A percentile compares a stretch with the other conserved stretches of the same genome.
These are phyloP conservation scores for Patella ulyssiponensis DNA, from an alignment of 2,888 invertebrate species.

Conservation along the genomic window DNA sequence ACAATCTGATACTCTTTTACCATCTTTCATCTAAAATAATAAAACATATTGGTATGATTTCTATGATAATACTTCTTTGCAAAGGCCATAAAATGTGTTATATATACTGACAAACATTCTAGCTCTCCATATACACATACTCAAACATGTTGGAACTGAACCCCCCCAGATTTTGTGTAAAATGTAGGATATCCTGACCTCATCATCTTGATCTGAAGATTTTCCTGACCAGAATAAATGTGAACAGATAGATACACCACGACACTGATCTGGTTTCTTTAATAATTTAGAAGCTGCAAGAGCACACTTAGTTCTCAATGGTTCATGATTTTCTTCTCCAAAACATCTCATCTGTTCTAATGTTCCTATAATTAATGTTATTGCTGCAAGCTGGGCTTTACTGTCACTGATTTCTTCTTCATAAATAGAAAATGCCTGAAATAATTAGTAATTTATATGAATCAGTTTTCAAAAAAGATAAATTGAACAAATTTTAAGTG, in stretches of 20 bases:
- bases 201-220: constrained; percentile 47
- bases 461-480: too few species aligned
- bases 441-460: constrained; percentile 20
- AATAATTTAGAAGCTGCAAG: constrained; percentile 94
- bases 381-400: constrained; percentile 95
- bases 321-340: constrained; percentile 96
- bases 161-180: background rate
- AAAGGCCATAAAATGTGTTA: background rate
- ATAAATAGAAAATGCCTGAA: constrained; percentile 92
- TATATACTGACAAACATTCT: background rate
- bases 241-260: constrained; percentile 93
- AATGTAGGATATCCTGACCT: constrained; percentile 44
- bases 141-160: background rate
- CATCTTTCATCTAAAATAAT: constrained; percentile 83
- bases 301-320: constrained; percentile 95
- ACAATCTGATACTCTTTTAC: constrained; percentile 92
- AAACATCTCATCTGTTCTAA: constrained; percentile 96
- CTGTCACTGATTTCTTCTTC: constrained; percentile 98
- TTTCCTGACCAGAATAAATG: constrained; percentile 96
- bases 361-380: constrained; percentile 94
- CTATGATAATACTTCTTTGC: background rate
- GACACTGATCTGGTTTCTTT: constrained; percentile 98
- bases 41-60: background rate
- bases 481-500: too few species aligned
- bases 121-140: background rate